These are phyloP conservation scores for Volucella inanis DNA, from an alignment of 2,888 invertebrate species.

Conservation along the genomic window DNA sequence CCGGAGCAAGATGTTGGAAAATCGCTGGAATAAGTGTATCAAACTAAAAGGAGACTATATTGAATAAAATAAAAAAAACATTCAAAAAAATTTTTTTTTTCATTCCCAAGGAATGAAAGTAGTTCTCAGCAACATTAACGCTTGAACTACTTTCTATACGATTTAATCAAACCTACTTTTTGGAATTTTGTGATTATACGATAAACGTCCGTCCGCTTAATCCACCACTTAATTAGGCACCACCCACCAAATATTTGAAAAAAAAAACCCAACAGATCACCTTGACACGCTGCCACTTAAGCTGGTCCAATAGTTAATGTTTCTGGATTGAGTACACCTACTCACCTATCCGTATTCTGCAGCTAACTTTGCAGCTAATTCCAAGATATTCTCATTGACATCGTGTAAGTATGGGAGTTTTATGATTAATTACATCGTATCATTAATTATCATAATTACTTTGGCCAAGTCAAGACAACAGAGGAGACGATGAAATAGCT, in stretches of 20 bases:
- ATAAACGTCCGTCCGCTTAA: neutral
- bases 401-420: conserved; percentile 58
- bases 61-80: too few species aligned
- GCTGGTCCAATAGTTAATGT: conserved; percentile 42
- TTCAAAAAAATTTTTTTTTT: too few species aligned
- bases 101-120: too few species aligned
- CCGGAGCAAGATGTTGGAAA: too few species aligned
- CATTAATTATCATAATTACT: conserved; percentile 74
- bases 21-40: too few species aligned
- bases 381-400: conserved; percentile 56
- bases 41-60: too few species aligned
- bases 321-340: conserved; percentile 18
- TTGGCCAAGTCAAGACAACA: conserved; percentile 4
- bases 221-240: conserved; percentile 8
- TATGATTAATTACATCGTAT: conserved; percentile 70
- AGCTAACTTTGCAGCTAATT: conserved; percentile 35
- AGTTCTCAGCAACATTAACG: too few species aligned
- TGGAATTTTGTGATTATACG: too few species aligned
- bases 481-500: conserved; percentile 26
- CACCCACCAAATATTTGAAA: neutral
- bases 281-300: conserved; percentile 37
- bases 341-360: conserved; percentile 18
- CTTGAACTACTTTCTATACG: too few species aligned
- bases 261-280: conserved; percentile 42
- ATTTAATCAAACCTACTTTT: too few species aligned